These are phyloP conservation scores for Manis javanica DNA, from an alignment of 2,797 vertebrate species.

Conservation along the genomic window DNA sequence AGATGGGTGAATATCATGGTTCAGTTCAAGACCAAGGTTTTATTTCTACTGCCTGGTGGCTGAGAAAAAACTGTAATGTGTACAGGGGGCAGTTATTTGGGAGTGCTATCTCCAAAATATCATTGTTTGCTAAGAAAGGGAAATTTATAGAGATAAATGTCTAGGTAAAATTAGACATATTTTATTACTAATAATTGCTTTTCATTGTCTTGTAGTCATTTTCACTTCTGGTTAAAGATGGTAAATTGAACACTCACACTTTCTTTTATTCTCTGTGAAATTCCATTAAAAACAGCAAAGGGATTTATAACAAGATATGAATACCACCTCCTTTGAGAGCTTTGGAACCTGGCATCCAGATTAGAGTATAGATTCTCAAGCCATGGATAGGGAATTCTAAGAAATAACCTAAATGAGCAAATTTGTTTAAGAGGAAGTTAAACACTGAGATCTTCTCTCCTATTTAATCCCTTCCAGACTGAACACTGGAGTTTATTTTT, in stretches of 20 bases:
- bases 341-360: background rate
- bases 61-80: slow-evolving; percentile 1
- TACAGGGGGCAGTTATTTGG: slow-evolving; percentile 35
- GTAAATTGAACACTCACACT: background rate
- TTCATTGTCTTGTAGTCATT: slow-evolving; percentile 61
- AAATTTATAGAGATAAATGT: slow-evolving; percentile 56
- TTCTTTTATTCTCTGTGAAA: slow-evolving; percentile 19
- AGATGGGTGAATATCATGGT: background rate
- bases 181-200: slow-evolving; percentile 24
- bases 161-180: background rate
- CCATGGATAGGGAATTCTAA: background rate
- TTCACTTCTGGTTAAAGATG: slow-evolving; percentile 31
- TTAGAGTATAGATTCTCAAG: background rate
- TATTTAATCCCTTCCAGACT: background rate
- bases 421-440: background rate
- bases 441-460: background rate
- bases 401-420: background rate
- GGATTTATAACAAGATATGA: background rate
- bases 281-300: slow-evolving; percentile 40
- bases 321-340: background rate
- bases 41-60: slow-evolving; percentile 38
- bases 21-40: background rate
- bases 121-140: slow-evolving; percentile 39
- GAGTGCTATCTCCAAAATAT: slow-evolving; percentile 40
- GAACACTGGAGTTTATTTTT: background rate